Evolutionary conservation across 2,113 vertebrate species (phyloP).

Genomic region (Redunca redunca): DNA sequence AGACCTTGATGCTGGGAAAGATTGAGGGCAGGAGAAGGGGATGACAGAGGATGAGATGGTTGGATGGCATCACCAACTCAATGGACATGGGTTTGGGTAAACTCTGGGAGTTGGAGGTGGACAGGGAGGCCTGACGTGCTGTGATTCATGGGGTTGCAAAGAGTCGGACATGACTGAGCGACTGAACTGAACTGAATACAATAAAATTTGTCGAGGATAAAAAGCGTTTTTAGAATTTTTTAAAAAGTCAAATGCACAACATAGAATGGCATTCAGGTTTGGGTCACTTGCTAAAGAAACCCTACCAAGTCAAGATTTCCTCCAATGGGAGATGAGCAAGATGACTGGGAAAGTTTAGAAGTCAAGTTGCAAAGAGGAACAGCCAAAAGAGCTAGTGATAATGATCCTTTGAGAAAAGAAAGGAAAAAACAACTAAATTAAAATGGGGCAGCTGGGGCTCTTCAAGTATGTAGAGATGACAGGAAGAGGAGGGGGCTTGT

Average conservation of each 20-base stretch:
- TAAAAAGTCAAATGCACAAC: not conserved
- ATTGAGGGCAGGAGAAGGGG: not conserved
- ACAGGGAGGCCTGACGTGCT: not conserved
- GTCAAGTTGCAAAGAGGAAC: not conserved
- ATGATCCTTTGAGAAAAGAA: not conserved
- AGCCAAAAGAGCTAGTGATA: not conserved
- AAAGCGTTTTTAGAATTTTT: not conserved
- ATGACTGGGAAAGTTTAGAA: not conserved
- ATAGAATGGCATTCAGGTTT: not conserved
- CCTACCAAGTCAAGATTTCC: not conserved
- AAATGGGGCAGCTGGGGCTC: not conserved
- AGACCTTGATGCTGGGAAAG: not conserved
- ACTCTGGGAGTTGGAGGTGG: accelerated
- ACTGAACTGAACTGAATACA: not conserved
- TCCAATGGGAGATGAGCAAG: not conserved
- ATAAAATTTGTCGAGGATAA: not conserved
- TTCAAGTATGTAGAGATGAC: not conserved
- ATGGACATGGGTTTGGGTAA: not conserved
- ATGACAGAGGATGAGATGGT: not conserved
- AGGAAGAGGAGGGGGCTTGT: not conserved
- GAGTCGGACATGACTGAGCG: accelerated
- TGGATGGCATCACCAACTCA: not conserved
- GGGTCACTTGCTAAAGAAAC: not conserved
- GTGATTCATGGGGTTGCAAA: not conserved
- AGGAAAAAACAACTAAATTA: not conserved